A percentile compares a stretch with the other conserved stretches of the same genome.
Conservation (phyloP, 2,888 invertebrate genomes). For the Trichopria drosophilae region DNA sequence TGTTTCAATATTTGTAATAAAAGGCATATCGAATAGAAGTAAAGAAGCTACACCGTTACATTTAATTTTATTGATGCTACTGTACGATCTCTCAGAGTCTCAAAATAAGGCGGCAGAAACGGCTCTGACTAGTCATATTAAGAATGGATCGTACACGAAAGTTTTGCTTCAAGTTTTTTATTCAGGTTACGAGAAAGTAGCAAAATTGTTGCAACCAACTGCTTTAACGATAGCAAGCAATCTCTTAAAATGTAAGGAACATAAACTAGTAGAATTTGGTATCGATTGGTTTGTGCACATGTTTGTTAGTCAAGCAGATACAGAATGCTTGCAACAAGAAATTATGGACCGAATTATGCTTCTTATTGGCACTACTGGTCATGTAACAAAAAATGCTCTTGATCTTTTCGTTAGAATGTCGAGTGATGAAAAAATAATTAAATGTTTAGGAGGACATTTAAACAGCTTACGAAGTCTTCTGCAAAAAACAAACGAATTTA, state of each 20-base stretch:
- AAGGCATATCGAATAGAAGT: too few species aligned
- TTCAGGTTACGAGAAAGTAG: slow-evolving; percentile 46
- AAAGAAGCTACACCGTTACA: slow-evolving; percentile 76
- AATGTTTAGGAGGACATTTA: slow-evolving; percentile 62
- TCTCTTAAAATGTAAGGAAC: slow-evolving; percentile 49
- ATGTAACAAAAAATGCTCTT: slow-evolving; percentile 49
- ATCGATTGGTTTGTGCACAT: slow-evolving; percentile 52
- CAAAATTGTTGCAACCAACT: slow-evolving; percentile 44
- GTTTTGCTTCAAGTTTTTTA: slow-evolving; percentile 62
- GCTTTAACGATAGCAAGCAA: slow-evolving; percentile 46
- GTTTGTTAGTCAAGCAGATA: slow-evolving; percentile 45
- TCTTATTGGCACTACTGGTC: slow-evolving; percentile 50
- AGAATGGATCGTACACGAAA: slow-evolving; percentile 64
- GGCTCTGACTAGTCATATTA: slow-evolving; percentile 67
- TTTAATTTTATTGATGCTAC: slow-evolving; percentile 68
- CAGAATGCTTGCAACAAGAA: slow-evolving; percentile 48
- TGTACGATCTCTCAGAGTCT: slow-evolving; percentile 56
- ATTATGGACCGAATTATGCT: slow-evolving; percentile 49
- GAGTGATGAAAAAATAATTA: slow-evolving; percentile 41
- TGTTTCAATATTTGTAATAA: too few species aligned
- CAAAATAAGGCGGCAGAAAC: slow-evolving; percentile 65
- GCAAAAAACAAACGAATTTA: slow-evolving; percentile 75
- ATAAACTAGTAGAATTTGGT: slow-evolving; percentile 46
- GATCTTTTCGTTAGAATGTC: slow-evolving; percentile 48
- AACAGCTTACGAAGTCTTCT: slow-evolving; percentile 68